Evolutionary conservation across 2,888 invertebrate genomes (phyloP).

Genomic region (Hypselothyrea guttata): DNA sequence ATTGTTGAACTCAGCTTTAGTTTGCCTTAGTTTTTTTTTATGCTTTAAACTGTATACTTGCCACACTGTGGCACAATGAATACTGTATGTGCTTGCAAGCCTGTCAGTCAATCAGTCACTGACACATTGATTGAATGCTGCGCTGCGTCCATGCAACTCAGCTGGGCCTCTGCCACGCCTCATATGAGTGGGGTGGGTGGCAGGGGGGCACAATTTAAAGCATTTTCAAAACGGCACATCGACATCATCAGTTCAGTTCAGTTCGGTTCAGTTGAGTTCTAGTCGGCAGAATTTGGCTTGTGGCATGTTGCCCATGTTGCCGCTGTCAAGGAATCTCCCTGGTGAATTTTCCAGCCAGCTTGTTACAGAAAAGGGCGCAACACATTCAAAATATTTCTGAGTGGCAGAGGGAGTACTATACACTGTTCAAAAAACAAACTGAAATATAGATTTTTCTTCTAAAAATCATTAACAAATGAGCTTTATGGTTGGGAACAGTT

Average conservation of each 20-base stretch:
- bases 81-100: background rate
- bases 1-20: constrained; percentile 11
- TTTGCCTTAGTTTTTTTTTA: background rate
- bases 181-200: too few relatives aligned
- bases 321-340: constrained; percentile 52
- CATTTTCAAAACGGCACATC: constrained; percentile 36
- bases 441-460: too few relatives aligned
- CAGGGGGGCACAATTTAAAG: constrained; percentile 52
- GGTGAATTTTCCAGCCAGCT: constrained; percentile 63
- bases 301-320: constrained; percentile 35
- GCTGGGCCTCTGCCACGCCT: constrained; percentile 1
- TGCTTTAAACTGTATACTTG: constrained; percentile 2
- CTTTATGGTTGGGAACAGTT: too few relatives aligned
- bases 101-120: constrained; percentile 53
- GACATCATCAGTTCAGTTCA: constrained; percentile 9
- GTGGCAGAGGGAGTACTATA: too few relatives aligned
- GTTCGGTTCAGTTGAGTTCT: background rate
- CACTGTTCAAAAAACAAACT: too few relatives aligned
- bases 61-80: background rate
- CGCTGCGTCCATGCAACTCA: constrained; percentile 26
- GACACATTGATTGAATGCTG: constrained; percentile 56
- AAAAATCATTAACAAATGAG: too few relatives aligned
- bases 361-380: constrained; percentile 45
- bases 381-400: constrained; percentile 42
- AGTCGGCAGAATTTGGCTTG: constrained; percentile 20